Evolutionary conservation across 2,888 invertebrate genomes (phyloP).

Genomic region (Acrobasis consociella): DNA sequence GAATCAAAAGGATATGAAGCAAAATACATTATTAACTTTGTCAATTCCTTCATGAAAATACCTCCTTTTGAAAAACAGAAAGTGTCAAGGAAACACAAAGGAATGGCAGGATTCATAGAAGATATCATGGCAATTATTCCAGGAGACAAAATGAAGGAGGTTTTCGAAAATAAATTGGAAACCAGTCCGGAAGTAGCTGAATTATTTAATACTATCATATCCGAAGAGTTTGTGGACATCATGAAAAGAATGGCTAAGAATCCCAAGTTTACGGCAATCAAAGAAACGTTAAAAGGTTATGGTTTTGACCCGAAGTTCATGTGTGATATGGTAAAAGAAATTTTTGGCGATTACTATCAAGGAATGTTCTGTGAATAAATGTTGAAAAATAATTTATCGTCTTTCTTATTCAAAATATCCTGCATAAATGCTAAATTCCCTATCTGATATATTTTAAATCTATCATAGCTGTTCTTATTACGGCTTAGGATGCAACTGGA

Average conservation of each 20-base stretch:
- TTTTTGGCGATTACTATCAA: slow-evolving; percentile 5
- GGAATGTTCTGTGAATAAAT: slow-evolving; percentile 3
- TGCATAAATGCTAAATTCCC: too few species aligned
- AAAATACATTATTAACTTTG: slow-evolving; percentile 36
- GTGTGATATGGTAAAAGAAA: slow-evolving; percentile 34
- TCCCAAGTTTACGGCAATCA: slow-evolving; percentile 45
- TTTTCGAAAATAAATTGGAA: neutral
- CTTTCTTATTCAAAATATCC: neutral
- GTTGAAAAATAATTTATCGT: neutral
- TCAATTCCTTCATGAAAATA: slow-evolving; percentile 41
- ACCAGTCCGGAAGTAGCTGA: slow-evolving; percentile 4
- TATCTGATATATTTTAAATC: too few species aligned
- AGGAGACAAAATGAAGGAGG: neutral
- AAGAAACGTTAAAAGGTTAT: slow-evolving; percentile 41
- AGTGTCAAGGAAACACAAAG: neutral
- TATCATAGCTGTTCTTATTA: too few species aligned
- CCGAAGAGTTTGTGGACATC: slow-evolving; percentile 30
- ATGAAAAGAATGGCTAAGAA: slow-evolving; percentile 44
- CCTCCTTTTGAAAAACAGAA: neutral
- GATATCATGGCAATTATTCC: neutral
- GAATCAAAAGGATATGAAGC: slow-evolving; percentile 48
- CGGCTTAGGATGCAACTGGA: too few species aligned
- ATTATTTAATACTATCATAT: neutral
- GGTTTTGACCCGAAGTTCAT: slow-evolving; percentile 47
- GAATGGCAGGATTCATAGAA: slow-evolving; percentile 3